phyloP scores from a whole-genome alignment of 1,140 invertebrate species.

The Conus betulinus region DNA sequence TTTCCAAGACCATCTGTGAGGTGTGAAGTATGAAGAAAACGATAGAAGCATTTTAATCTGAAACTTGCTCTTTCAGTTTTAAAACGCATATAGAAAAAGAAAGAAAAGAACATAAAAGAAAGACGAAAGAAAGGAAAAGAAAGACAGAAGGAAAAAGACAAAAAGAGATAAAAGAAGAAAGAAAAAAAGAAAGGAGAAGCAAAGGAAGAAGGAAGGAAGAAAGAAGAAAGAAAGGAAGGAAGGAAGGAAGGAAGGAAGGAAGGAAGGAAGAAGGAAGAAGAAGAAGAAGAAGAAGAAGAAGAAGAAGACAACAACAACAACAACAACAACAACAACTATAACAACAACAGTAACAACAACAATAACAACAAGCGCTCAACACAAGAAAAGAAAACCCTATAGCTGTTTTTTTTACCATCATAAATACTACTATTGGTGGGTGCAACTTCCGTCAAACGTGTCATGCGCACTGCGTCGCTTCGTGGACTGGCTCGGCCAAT shows the following conservation, averaged over 20 bases:
- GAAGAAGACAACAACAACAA: background rate
- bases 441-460: slow-evolving; percentile 26
- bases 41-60: too few species aligned
- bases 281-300: background rate
- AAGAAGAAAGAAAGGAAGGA: slow-evolving; percentile 28
- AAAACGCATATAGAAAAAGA: too few species aligned
- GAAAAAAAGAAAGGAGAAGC: slow-evolving; percentile 34
- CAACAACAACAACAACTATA: too few species aligned
- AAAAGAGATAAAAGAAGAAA: slow-evolving; percentile 22
- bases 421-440: slow-evolving; percentile 17
- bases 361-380: too few species aligned
- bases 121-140: background rate
- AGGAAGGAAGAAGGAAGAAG: slow-evolving; percentile 33
- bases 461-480: slow-evolving; percentile 14
- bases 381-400: background rate
- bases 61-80: too few species aligned
- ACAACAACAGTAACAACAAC: too few species aligned
- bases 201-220: slow-evolving; percentile 34
- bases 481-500: slow-evolving; percentile 23
- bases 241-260: slow-evolving; percentile 34
- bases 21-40: too few species aligned
- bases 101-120: too few species aligned
- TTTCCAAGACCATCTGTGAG: too few species aligned
- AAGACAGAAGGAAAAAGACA: slow-evolving; percentile 3
- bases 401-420: background rate